phyloP scores from a whole-genome alignment of 2,113 vertebrate genomes.

The Cavia porcellus region DNA sequence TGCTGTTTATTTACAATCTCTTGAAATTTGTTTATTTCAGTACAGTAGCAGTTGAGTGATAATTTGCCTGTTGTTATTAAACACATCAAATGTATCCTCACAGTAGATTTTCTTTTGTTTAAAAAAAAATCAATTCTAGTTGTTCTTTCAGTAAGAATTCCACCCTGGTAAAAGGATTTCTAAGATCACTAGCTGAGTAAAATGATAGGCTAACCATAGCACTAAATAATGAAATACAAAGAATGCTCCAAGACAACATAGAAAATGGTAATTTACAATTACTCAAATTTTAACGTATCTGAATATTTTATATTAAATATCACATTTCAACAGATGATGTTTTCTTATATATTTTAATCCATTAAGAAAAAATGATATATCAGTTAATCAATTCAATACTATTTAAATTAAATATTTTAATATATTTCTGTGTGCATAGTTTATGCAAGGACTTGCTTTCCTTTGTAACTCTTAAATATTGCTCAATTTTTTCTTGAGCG shows the following conservation, averaged over 20 bases:
- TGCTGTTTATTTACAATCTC: constrained; percentile 83
- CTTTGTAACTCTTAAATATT: background rate
- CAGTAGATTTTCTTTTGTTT: constrained; percentile 82
- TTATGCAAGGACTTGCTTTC: background rate
- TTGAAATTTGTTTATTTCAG: constrained; percentile 83
- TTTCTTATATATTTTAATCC: constrained; percentile 20
- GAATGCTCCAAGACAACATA: constrained; percentile 28
- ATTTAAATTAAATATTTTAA: constrained; percentile 24
- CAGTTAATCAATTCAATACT: background rate
- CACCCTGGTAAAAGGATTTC: constrained; percentile 82
- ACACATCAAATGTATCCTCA: constrained; percentile 84
- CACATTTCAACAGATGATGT: background rate
- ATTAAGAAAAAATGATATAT: constrained; percentile 26
- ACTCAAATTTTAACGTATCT: background rate
- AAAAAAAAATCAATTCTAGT: constrained; percentile 61
- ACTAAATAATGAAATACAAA: background rate
- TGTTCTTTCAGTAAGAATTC: constrained; percentile 78
- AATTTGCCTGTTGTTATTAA: constrained; percentile 84
- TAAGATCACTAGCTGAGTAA: constrained; percentile 82
- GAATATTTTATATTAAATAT: background rate
- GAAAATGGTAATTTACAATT: constrained; percentile 40
- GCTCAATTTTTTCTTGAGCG: constrained; percentile 13
- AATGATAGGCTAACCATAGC: constrained; percentile 77
- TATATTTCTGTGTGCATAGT: background rate
- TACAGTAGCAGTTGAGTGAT: constrained; percentile 83